Evolutionary conservation across 2,797 vertebrate species (phyloP).

Genomic region (Gymnothorax javanicus): DNA sequence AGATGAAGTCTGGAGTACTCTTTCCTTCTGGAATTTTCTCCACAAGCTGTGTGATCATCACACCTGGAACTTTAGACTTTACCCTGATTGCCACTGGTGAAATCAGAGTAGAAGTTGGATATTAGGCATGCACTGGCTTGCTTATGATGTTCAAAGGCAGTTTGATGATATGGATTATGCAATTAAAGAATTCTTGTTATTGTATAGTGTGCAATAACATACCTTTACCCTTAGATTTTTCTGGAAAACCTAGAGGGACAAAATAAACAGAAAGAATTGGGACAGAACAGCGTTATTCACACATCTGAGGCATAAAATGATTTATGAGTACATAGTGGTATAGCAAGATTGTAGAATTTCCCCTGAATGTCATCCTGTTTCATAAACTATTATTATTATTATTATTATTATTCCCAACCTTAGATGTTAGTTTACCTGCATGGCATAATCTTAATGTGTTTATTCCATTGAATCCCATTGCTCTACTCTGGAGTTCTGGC

Average conservation of each 20-base stretch:
- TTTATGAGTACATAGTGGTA: not conserved
- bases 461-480: not conserved
- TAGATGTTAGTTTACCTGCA: not conserved
- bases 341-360: not conserved
- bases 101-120: constrained; percentile 1
- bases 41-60: constrained; percentile 73
- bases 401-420: not conserved
- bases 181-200: constrained; percentile 12
- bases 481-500: not conserved
- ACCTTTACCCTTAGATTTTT: constrained; percentile 34
- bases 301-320: constrained; percentile 5
- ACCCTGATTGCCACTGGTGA: constrained; percentile 58
- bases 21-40: constrained; percentile 75
- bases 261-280: constrained; percentile 39
- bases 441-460: not conserved
- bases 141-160: not conserved
- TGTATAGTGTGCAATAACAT: constrained; percentile 30
- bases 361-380: not conserved
- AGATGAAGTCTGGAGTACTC: constrained; percentile 78
- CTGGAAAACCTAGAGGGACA: constrained; percentile 36
- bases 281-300: constrained; percentile 45
- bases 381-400: not conserved
- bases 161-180: not conserved
- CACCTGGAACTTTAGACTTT: constrained; percentile 76
- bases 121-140: not conserved